phyloP scores from a whole-genome alignment of 1,140 invertebrate species.

The Pachyrhynchus sulphureomaculatus region DNA sequence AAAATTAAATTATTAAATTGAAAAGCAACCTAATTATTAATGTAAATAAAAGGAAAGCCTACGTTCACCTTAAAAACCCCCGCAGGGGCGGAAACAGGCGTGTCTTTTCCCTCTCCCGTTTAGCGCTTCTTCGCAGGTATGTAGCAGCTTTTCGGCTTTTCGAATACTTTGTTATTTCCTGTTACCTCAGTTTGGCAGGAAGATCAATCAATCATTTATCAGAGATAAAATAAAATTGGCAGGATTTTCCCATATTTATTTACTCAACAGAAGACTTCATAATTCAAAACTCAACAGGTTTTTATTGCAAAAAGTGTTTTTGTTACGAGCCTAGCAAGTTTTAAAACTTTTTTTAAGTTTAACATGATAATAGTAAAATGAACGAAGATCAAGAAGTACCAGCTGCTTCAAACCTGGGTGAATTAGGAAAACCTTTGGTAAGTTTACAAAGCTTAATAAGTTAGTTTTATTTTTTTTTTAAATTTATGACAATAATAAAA shows the following conservation, averaged over 20 bases:
- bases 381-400: slow-evolving; percentile 50
- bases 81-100: slow-evolving; percentile 42
- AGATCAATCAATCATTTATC: slow-evolving; percentile 14
- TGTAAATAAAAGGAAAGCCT: slow-evolving; percentile 15
- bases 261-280: neutral
- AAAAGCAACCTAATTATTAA: slow-evolving; percentile 16
- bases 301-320: no score
- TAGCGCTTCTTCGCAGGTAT: slow-evolving; percentile 39
- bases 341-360: neutral
- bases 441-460: neutral
- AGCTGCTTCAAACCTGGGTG: slow-evolving; percentile 12
- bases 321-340: no score
- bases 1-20: neutral
- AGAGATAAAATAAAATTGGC: no score
- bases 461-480: no score
- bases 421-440: slow-evolving; percentile 17
- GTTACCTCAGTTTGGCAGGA: slow-evolving; percentile 7
- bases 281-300: no score
- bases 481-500: no score
- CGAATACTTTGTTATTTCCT: slow-evolving; percentile 30
- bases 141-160: slow-evolving; percentile 35
- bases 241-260: neutral
- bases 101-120: slow-evolving; percentile 38
- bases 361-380: slow-evolving; percentile 29
- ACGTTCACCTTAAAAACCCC: slow-evolving; percentile 26